Conservation (phyloP, 2,888 invertebrate species). For the Microchrysa polita region DNA sequence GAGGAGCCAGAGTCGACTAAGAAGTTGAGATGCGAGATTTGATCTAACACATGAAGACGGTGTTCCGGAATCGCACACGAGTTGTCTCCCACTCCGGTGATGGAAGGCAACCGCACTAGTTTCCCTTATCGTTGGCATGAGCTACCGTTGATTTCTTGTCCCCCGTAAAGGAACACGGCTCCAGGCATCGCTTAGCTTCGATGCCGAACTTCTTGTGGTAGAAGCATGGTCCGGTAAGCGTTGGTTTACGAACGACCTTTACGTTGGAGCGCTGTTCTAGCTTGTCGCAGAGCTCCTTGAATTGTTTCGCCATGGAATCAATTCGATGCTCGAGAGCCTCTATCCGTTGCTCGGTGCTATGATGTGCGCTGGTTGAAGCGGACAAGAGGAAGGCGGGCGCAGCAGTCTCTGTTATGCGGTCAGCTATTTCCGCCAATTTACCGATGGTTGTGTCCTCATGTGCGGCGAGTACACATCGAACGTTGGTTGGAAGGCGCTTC, state of each 20-base stretch:
- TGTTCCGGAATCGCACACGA: not conserved
- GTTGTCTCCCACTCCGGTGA: slow-evolving; percentile 15
- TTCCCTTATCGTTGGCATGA: not conserved
- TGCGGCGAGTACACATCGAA: not conserved
- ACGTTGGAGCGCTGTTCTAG: not conserved
- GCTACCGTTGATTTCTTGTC: not conserved
- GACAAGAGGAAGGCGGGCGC: slow-evolving; percentile 12
- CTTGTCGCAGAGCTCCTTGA: not conserved
- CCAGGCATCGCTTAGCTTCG: not conserved
- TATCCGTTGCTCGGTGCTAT: not conserved
- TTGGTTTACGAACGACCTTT: not conserved
- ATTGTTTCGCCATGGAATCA: not conserved
- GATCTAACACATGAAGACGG: not conserved
- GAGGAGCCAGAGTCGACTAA: slow-evolving; percentile 46
- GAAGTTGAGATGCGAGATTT: slow-evolving; percentile 38
- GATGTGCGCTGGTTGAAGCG: not conserved
- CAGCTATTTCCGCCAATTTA: slow-evolving; percentile 13
- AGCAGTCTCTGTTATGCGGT: slow-evolving; percentile 3
- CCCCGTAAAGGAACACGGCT: not conserved
- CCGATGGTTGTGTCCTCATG: not conserved
- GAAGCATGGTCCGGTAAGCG: not conserved
- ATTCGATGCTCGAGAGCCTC: not conserved
- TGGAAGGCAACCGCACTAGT: slow-evolving; percentile 12
- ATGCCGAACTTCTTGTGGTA: not conserved
- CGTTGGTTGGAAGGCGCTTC: not conserved